A percentile compares a stretch with the other conserved stretches of the same genome.
phyloP scores from a whole-genome alignment of 2,888 invertebrate genomes.

The Pseudococcus longispinus region DNA sequence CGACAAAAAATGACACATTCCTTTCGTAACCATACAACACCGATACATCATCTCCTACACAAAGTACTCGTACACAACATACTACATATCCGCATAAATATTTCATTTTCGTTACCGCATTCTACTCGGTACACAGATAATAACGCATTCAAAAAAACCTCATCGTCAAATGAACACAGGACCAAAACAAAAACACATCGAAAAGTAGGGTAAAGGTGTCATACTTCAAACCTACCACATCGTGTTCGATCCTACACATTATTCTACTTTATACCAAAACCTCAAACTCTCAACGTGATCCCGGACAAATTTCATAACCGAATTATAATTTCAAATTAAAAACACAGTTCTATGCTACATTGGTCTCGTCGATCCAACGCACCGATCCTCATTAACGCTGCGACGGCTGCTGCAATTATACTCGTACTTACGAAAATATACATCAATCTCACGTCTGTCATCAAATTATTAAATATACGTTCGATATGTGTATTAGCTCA shows the following conservation, averaged over 20 bases:
- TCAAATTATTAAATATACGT: not conserved
- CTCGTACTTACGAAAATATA: conserved; percentile 5
- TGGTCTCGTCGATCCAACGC: not conserved
- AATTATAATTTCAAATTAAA: conserved; percentile 19
- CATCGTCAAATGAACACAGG: not conserved
- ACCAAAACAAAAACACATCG: not conserved
- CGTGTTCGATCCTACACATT: conserved; percentile 1
- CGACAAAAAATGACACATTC: not conserved
- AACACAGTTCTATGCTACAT: not conserved
- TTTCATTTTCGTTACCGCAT: conserved; percentile 1
- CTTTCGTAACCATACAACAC: not conserved
- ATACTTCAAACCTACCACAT: not conserved
- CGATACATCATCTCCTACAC: not conserved
- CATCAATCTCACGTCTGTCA: not conserved
- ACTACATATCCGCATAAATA: conserved; percentile 16
- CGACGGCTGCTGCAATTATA: not conserved
- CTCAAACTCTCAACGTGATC: not conserved
- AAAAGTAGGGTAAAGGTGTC: conserved; percentile 22
- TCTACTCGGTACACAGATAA: not conserved
- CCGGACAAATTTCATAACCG: not conserved
- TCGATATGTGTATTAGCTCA: not conserved
- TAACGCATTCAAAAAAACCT: not conserved
- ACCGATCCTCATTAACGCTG: not conserved
- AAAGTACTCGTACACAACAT: not conserved
- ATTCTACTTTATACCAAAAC: not conserved